Percentiles rank a stretch among this genome's conserved stretches.
phyloP scores from a whole-genome alignment of 2,888 invertebrate species.

The Lamproptera curius region DNA sequence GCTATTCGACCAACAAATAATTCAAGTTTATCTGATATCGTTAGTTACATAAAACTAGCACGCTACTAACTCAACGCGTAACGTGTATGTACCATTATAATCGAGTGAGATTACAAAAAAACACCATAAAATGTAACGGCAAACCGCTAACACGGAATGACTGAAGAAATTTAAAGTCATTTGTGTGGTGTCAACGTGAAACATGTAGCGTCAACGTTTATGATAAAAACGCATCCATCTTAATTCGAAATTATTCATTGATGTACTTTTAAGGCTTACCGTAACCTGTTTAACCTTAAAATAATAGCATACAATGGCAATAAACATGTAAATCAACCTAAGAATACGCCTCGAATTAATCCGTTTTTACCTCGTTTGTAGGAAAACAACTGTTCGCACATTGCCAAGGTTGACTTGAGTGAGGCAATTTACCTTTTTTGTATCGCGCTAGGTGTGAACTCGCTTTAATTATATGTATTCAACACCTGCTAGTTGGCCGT shows the following conservation, averaged over 20 bases:
- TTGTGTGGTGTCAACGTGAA: neutral
- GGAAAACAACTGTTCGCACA: neutral
- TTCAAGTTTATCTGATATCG: conserved; percentile 65
- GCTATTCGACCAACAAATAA: conserved; percentile 38
- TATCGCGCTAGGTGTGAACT: neutral
- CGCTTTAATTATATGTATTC: neutral
- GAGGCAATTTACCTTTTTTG: neutral
- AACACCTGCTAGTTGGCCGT: neutral
- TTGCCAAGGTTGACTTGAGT: neutral
- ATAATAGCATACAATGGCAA: neutral
- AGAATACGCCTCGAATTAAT: neutral
- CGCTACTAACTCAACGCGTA: neutral
- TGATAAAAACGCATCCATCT: neutral
- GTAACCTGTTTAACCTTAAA: neutral
- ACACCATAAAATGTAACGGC: neutral
- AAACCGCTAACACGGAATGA: neutral
- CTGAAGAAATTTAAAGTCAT: neutral
- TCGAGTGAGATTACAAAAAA: too few species aligned
- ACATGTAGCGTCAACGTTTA: neutral
- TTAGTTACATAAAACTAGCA: conserved; percentile 24
- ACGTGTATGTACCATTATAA: too few species aligned
- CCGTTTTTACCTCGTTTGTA: neutral
- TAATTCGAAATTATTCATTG: neutral
- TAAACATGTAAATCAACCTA: neutral
- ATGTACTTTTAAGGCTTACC: neutral